Evolutionary conservation across 2,113 vertebrate species (phyloP), one percentile per base, ranked within the genome.

Genomic region (Holacanthus passer): DNA sequence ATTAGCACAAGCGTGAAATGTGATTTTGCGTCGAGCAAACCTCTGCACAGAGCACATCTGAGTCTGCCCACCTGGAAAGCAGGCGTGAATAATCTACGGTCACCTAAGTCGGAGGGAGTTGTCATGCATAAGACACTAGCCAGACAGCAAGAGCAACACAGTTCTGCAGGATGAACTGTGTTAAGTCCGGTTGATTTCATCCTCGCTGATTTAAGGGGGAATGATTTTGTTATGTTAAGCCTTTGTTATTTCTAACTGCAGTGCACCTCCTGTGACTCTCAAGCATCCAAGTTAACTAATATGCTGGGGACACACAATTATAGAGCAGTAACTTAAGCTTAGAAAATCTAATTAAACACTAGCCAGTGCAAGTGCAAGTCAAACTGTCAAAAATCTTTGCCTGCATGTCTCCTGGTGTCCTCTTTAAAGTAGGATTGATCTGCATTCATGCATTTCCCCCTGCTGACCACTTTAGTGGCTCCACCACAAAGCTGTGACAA

Each of bases 1-100:
- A 92, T 91, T 90, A 89, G 83, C 16, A 43, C 73, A 70, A 83
- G 86, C 82, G 87, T 92, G 90, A 92, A 92, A 92, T 92, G 74
- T 59, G 88, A 92, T 92, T 94, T 91, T 85, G 83, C 78, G 37
- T 68, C 27, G 78, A 87, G 84, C 76, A 63, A 89, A 90, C 84
- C 87, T 90, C 79, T 77, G 82, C 83, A 37, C 68, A 2, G 41
- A 82, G 66, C 71, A 73, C 87, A 91, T 84, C 83, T 81, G 85
- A 85, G 78, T 70, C 72, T 77, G 74, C 84, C 87, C 83, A 89
- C 89, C 88, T 87, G 84, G 90, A 90, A 91, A 91, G 84, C 70
- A 58, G 69, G 85, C 87, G 58, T 84, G 81, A 91, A 87, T 87
- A 89, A 91, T 92, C 85, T 37, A 67, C 67, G 82, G 90, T 89